Evolutionary conservation across 1,140 invertebrate genomes (phyloP).

Genomic region (Nasonia vitripennis): DNA sequence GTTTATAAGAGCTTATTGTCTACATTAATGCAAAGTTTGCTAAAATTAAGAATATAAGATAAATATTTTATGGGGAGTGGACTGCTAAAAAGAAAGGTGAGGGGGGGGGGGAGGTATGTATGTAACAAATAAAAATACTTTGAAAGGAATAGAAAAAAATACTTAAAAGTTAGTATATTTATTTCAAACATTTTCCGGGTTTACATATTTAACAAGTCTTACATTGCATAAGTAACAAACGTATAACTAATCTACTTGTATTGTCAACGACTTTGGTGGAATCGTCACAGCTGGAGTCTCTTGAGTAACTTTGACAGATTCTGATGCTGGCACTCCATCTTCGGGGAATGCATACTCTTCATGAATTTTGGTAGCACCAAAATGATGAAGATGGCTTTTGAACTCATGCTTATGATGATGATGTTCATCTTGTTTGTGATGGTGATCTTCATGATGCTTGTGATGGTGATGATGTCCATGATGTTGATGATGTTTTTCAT

Average conservation of each 20-base stretch:
- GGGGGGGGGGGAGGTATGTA: neutral
- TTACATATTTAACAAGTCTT: constrained; percentile 11
- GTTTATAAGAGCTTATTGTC: no score
- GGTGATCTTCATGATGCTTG: constrained; percentile 31
- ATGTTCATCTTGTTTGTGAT: constrained; percentile 18
- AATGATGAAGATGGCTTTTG: constrained; percentile 13
- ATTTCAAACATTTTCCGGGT: constrained; percentile 5
- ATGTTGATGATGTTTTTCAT: constrained; percentile 3
- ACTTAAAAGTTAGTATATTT: constrained; percentile 30
- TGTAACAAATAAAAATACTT: neutral
- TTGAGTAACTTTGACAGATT: constrained; percentile 11
- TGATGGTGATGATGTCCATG: constrained; percentile 30
- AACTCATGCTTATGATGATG: constrained; percentile 24
- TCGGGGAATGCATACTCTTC: constrained; percentile 40
- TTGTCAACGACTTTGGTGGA: neutral
- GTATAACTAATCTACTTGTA: constrained; percentile 23
- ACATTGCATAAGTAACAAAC: constrained; percentile 26
- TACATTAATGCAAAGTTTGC: no score
- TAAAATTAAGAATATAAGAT: no score
- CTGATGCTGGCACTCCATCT: neutral
- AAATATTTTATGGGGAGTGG: no score
- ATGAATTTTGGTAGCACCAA: constrained; percentile 42
- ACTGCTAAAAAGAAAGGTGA: neutral
- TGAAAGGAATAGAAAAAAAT: neutral
- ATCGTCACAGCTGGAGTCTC: neutral